These are phyloP conservation scores for Nesoenas mayeri DNA, from an alignment of 2,113 vertebrate species.

Conservation along the genomic window DNA sequence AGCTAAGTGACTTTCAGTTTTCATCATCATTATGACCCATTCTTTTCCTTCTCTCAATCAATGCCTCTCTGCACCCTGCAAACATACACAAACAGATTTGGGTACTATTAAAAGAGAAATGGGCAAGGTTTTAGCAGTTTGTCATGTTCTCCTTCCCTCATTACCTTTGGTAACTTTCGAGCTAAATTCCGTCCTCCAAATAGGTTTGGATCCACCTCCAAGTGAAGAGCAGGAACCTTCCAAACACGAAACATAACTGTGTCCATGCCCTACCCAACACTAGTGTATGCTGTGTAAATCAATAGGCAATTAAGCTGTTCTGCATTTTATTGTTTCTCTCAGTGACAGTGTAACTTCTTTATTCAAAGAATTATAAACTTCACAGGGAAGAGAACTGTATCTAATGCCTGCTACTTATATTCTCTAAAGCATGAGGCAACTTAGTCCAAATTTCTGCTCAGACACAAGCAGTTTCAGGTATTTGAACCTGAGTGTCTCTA, in stretches of 20 bases:
- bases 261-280: not conserved
- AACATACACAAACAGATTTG: not conserved
- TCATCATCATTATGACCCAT: not conserved
- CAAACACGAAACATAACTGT: not conserved
- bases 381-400: not conserved
- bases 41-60: not conserved
- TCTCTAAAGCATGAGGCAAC: too few species aligned
- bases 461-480: too few species aligned
- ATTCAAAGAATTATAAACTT: not conserved
- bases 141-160: not conserved
- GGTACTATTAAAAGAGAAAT: not conserved
- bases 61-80: not conserved
- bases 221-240: not conserved
- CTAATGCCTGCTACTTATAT: not conserved
- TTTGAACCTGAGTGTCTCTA: too few species aligned
- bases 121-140: not conserved
- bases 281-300: not conserved
- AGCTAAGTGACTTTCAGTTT: not conserved
- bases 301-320: not conserved
- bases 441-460: too few species aligned
- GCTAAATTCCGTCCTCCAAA: not conserved
- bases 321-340: not conserved
- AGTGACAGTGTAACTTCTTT: not conserved
- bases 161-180: not conserved
- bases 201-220: not conserved